Evolutionary conservation across 2,113 vertebrate genomes (phyloP).

Genomic region (Xyrauchen texanus): DNA sequence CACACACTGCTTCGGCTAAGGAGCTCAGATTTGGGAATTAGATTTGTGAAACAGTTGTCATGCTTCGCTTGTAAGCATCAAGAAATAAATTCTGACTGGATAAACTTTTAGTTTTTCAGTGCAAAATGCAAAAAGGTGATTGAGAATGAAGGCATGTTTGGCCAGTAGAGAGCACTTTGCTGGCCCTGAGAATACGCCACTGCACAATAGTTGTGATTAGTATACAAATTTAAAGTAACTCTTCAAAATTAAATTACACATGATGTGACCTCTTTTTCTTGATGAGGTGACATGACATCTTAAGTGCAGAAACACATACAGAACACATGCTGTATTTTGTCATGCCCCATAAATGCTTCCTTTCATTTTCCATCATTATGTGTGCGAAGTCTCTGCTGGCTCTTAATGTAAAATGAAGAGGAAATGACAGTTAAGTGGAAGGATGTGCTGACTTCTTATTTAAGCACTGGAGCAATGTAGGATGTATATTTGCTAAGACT

Average conservation of each 20-base stretch:
- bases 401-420: neutral
- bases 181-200: no score
- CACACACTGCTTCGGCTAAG: no score
- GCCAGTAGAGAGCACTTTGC: no score
- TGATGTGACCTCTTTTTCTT: neutral
- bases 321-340: constrained; percentile 12
- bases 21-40: no score
- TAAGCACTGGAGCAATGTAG: neutral
- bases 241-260: neutral
- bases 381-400: neutral
- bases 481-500: neutral
- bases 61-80: no score
- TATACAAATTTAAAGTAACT: neutral
- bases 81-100: no score
- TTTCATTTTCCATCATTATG: neutral
- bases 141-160: no score
- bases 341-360: neutral
- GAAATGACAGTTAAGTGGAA: neutral
- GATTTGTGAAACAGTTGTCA: no score
- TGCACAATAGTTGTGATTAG: no score
- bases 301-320: neutral
- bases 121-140: no score
- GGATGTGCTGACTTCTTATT: neutral
- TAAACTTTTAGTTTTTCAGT: no score
- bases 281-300: neutral